These are phyloP conservation scores for Sarotherodon lohbergeri DNA, from an alignment of 2,113 vertebrate species.

Conservation along the genomic window DNA sequence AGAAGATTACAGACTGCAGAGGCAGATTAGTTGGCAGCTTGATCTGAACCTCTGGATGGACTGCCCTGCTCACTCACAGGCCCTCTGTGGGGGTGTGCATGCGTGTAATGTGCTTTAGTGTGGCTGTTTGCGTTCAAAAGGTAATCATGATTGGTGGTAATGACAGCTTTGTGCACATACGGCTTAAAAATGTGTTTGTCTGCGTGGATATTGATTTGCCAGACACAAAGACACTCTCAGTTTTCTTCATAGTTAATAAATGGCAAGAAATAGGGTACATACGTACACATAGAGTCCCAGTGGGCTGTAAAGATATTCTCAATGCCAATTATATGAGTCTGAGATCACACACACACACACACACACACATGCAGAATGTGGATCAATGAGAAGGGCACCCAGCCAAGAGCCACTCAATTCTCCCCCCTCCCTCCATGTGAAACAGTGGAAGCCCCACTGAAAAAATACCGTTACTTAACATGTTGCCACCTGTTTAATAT, in stretches of 20 bases:
- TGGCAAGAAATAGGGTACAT: neutral
- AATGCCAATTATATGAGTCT: constrained; percentile 47
- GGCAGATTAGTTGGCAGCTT: constrained; percentile 57
- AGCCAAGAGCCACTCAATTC: constrained; percentile 50
- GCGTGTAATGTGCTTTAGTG: neutral
- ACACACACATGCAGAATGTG: constrained; percentile 4
- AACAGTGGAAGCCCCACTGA: neutral
- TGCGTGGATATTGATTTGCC: neutral
- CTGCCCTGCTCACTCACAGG: neutral
- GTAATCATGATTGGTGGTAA: neutral
- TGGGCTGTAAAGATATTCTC: constrained; percentile 11
- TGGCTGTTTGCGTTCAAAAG: neutral
- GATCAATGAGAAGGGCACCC: constrained; percentile 49
- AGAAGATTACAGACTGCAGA: constrained; percentile 55
- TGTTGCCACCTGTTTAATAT: neutral
- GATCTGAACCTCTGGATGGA: constrained; percentile 36
- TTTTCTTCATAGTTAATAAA: constrained; percentile 4
- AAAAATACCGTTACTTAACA: constrained; percentile 13
- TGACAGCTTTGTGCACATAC: neutral
- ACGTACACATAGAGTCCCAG: neutral
- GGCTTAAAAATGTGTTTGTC: neutral
- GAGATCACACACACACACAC: constrained; percentile 10
- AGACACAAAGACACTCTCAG: neutral
- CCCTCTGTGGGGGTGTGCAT: neutral
- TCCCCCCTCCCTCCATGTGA: neutral